Conservation (phyloP, 2,888 invertebrate genomes). For the Rhorus exstirpatorius region DNA sequence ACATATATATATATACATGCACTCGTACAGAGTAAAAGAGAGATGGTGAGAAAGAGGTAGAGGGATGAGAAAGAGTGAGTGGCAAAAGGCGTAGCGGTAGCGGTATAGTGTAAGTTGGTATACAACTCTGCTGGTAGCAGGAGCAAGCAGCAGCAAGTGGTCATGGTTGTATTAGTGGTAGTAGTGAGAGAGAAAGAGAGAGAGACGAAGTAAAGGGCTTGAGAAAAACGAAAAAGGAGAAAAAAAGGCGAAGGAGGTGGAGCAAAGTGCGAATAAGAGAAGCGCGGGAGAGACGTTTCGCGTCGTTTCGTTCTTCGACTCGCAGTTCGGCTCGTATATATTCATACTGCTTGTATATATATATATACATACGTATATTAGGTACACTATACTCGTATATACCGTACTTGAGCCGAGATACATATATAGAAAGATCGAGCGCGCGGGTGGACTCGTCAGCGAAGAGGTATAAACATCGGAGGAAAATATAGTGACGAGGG, state of each 20-base stretch:
- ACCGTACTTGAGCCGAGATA: no score
- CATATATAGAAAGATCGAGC: background rate
- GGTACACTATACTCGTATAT: background rate
- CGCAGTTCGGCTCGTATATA: constrained; percentile 1
- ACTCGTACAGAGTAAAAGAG: constrained; percentile 59
- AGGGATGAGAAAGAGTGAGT: constrained; percentile 59
- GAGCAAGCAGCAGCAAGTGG: constrained; percentile 59
- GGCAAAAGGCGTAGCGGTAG: constrained; percentile 62
- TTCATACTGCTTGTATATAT: background rate
- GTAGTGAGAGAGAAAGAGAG: constrained; percentile 61
- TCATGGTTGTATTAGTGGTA: constrained; percentile 55
- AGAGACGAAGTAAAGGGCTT: constrained; percentile 61
- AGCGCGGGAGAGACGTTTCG: constrained; percentile 69
- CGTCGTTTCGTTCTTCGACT: constrained; percentile 36
- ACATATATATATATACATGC: constrained; percentile 2
- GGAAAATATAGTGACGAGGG: constrained; percentile 18
- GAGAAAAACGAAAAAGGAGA: constrained; percentile 54
- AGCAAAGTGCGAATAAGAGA: constrained; percentile 82
- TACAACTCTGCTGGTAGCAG: constrained; percentile 56
- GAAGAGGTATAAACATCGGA: background rate
- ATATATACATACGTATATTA: background rate
- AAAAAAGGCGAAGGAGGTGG: constrained; percentile 77
- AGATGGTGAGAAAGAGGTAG: constrained; percentile 51
- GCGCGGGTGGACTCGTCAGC: constrained; percentile 13
- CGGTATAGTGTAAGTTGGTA: constrained; percentile 56